These are phyloP conservation scores for Acropora tenuis DNA, from an alignment of 64 coral and sea anemone species.

Conservation along the genomic window DNA sequence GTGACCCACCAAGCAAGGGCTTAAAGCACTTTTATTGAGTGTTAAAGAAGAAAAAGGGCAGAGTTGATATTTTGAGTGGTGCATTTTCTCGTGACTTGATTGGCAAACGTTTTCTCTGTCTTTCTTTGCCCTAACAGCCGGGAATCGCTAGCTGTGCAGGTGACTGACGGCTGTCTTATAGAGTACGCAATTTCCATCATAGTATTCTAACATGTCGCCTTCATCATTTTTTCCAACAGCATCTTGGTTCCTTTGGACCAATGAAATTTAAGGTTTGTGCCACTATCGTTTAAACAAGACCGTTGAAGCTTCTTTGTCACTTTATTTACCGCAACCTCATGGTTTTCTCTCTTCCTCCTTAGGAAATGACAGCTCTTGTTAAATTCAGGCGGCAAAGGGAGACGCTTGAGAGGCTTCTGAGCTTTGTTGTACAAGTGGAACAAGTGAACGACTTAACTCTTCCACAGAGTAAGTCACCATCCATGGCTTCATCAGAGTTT, in stretches of 20 bases:
- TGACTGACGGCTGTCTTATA: too few relatives aligned
- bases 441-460: slow-evolving; percentile 4
- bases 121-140: too few relatives aligned
- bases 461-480: neutral
- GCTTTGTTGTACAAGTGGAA: slow-evolving; percentile 33
- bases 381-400: slow-evolving; percentile 55
- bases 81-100: too few relatives aligned
- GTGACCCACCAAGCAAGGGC: too few relatives aligned
- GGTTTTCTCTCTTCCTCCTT: neutral
- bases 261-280: slow-evolving; percentile 68
- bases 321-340: neutral
- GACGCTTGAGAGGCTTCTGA: slow-evolving; percentile 44
- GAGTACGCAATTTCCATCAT: too few relatives aligned
- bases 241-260: slow-evolving; percentile 73
- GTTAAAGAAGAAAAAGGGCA: too few relatives aligned
- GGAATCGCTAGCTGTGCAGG: too few relatives aligned
- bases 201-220: neutral
- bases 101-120: too few relatives aligned
- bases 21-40: too few relatives aligned
- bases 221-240: neutral
- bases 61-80: too few relatives aligned
- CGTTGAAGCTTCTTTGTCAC: neutral
- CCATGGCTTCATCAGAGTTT: too few relatives aligned
- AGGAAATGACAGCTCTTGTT: slow-evolving; percentile 62
- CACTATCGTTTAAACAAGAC: neutral